Conservation (phyloP, 2,888 invertebrate genomes). For the Agrochola circellaris region DNA sequence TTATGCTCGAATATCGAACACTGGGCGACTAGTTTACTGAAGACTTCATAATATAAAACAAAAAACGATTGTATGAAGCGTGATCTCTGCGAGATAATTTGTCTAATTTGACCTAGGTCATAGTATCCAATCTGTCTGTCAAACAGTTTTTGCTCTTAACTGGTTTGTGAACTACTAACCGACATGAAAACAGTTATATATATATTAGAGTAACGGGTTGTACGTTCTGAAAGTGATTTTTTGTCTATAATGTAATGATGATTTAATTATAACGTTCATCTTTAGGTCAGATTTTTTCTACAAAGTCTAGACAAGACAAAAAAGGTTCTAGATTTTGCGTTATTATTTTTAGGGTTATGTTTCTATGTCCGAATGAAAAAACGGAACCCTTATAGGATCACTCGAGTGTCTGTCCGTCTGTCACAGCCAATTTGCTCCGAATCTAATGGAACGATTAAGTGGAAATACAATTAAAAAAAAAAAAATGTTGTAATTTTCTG, state of each 20-base stretch:
- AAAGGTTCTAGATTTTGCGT: background rate
- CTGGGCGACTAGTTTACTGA: too few species aligned
- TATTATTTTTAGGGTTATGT: background rate
- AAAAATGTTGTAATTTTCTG: too few species aligned
- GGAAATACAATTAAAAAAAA: too few species aligned
- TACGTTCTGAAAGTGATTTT: background rate
- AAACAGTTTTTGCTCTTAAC: constrained; percentile 9
- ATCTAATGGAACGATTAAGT: too few species aligned
- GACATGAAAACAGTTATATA: constrained; percentile 7
- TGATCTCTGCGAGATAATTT: background rate
- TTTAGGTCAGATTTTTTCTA: background rate
- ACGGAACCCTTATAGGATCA: too few species aligned
- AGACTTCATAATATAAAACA: too few species aligned
- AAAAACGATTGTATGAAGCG: background rate
- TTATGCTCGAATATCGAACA: too few species aligned
- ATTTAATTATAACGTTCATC: background rate
- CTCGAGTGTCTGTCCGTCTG: too few species aligned
- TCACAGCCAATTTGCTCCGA: too few species aligned
- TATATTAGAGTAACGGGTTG: constrained; percentile 8
- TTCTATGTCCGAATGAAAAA: too few species aligned
- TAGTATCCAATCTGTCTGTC: constrained; percentile 9
- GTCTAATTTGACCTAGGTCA: background rate
- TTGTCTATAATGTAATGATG: background rate
- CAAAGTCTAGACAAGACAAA: background rate
- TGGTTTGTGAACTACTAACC: background rate